Evolutionary conservation across 1,140 invertebrate genomes (phyloP).

Genomic region (Temnothorax longispinosus): DNA sequence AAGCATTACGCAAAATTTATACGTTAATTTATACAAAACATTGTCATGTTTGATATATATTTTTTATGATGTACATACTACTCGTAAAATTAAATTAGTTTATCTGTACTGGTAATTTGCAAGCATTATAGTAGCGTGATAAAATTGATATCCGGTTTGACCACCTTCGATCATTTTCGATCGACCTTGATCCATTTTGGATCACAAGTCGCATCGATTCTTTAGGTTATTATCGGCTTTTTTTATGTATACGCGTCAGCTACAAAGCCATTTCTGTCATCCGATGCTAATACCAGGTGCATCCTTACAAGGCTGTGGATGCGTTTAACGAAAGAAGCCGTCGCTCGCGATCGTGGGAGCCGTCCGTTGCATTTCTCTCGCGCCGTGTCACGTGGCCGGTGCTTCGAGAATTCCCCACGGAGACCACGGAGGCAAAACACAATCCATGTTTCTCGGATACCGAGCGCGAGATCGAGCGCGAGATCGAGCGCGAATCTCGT

Average conservation of each 20-base stretch:
- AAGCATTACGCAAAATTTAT: background rate
- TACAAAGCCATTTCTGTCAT: conserved; percentile 80
- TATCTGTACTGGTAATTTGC: background rate
- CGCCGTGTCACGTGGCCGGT: conserved; percentile 39
- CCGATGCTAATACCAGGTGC: conserved; percentile 73
- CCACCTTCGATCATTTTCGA: background rate
- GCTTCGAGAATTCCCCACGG: conserved; percentile 52
- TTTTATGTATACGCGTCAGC: conserved; percentile 65
- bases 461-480: conserved; percentile 55
- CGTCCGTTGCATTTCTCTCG: conserved; percentile 44
- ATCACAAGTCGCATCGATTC: background rate
- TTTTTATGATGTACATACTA: background rate
- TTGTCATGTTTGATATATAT: background rate
- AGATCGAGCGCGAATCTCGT: conserved; percentile 63
- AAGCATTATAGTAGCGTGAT: background rate
- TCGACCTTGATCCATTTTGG: background rate
- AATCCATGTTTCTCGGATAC: conserved; percentile 64
- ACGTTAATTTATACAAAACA: background rate
- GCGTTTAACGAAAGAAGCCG: conserved; percentile 58
- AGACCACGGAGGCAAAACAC: conserved; percentile 54
- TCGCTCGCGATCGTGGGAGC: conserved; percentile 70
- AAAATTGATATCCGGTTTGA: background rate
- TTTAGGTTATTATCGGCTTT: conserved; percentile 71
- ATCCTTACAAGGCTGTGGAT: conserved; percentile 78
- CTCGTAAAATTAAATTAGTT: background rate